Base-by-base conservation (phyloP, 2,888 invertebrate species). In the Scrobipalpa costella region DNA sequence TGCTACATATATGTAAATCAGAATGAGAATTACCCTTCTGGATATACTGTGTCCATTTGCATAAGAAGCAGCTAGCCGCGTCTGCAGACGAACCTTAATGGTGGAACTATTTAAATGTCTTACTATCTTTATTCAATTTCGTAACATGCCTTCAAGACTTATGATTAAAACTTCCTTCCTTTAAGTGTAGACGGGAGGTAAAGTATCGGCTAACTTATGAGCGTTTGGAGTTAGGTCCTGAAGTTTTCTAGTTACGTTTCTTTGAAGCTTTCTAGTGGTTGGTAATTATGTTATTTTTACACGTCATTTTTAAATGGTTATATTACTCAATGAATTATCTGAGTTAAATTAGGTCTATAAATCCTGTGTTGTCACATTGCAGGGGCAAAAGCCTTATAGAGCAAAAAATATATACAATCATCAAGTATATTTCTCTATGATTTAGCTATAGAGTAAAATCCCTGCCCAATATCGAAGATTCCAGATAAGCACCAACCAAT, bases 31-130 rank as follows among this genome's bases (percentile, higher is more conserved):
- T 59, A 59, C 44, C 59, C 40, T 59, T 40, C 59, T 59, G 44
- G 40, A 59, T 59, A 21, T 59, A 59, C 44, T 67, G 72, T 76
- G 74, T 66, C 73, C 76, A 85, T 86, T 87, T 84, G 81, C 85
- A 86, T 86, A 79, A 78, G 75, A 80, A 79, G 77, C 76, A 77
- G 76, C 69, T 66, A 73, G 69, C 72, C 71, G 77, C 78, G 77
- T 80, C 74, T 75, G 76, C 73, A 77, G 67, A 72, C 73, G 33
- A 17, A 64, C 21, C 50, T 27, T 52, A 84, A 86, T 86, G 81
- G 85, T 67, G 69, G 73, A 82, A 84, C 82, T 85, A 85, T 87
- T 87, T 81, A 85, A 87, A 87, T 84, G 74, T 78, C 78, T 83
- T 74, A 73, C 77, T 83, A 84, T 82, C 78, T 84, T 80, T 76